Evolutionary conservation across 2,113 vertebrate species (phyloP).

Genomic region (Apteryx owenii): DNA sequence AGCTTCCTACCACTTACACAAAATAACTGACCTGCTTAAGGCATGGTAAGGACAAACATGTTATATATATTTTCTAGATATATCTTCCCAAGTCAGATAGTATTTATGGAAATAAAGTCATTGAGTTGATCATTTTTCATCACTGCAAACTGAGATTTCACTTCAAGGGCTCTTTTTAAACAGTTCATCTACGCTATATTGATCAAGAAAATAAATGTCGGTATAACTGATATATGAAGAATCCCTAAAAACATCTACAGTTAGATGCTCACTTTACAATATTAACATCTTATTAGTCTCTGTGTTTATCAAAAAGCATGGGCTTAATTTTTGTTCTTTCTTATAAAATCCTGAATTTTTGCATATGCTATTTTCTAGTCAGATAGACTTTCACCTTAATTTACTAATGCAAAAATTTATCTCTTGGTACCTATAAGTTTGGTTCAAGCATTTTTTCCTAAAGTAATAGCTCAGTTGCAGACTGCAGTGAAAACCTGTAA

Average conservation of each 20-base stretch:
- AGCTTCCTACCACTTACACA: background rate
- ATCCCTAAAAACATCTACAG: background rate
- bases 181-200: background rate
- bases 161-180: background rate
- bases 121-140: background rate
- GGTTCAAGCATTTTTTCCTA: slow-evolving; percentile 28
- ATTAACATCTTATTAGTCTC: background rate
- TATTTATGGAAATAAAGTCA: background rate
- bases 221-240: background rate
- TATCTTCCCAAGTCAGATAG: background rate
- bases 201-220: background rate
- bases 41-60: background rate
- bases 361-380: background rate
- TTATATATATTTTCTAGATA: background rate
- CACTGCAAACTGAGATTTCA: background rate
- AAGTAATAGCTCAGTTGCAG: slow-evolving; percentile 55
- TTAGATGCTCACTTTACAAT: background rate
- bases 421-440: background rate
- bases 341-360: background rate
- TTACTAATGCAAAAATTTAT: background rate
- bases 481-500: background rate
- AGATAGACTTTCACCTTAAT: slow-evolving; percentile 22
- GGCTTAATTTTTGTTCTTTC: background rate
- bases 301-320: background rate
- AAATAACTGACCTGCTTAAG: background rate